phyloP scores from a whole-genome alignment of 1,140 invertebrate genomes.

The Stenopsyche tienmushanensis region DNA sequence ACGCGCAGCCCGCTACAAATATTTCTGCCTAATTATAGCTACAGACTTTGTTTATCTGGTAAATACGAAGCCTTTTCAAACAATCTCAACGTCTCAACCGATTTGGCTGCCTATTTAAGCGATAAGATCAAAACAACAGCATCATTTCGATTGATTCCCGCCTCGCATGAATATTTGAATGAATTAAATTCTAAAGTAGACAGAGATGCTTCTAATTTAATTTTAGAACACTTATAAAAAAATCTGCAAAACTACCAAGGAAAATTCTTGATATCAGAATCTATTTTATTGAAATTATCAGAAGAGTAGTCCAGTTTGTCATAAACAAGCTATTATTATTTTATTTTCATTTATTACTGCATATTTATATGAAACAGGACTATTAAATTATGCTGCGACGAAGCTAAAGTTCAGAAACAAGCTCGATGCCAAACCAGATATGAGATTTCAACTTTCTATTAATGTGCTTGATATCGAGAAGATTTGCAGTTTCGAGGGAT shows the following conservation, averaged over 20 bases:
- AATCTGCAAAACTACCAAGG: not conserved
- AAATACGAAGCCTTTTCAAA: no score
- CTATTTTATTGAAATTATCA: conserved; percentile 8
- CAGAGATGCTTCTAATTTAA: not conserved
- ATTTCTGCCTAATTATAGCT: no score
- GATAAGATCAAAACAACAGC: not conserved
- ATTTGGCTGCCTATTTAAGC: no score
- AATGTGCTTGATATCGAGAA: conserved; percentile 27
- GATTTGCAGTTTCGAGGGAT: conserved; percentile 12
- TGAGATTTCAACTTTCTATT: conserved; percentile 28
- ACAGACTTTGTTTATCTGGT: no score
- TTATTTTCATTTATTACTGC: conserved; percentile 4
- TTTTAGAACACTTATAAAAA: not conserved
- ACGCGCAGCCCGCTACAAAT: no score
- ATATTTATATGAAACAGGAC: conserved; percentile 17
- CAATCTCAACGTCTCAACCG: no score
- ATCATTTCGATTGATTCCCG: conserved; percentile 4
- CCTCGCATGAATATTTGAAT: not conserved
- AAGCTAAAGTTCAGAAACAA: conserved; percentile 23
- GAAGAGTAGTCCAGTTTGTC: conserved; percentile 18
- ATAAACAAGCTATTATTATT: conserved; percentile 22
- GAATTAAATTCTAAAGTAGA: conserved; percentile 1
- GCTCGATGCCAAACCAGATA: conserved; percentile 28
- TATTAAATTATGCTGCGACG: conserved; percentile 25
- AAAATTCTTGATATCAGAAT: not conserved